Evolutionary conservation across 2,797 vertebrate species (phyloP).

Genomic region (Catamblyrhynchus diadema): DNA sequence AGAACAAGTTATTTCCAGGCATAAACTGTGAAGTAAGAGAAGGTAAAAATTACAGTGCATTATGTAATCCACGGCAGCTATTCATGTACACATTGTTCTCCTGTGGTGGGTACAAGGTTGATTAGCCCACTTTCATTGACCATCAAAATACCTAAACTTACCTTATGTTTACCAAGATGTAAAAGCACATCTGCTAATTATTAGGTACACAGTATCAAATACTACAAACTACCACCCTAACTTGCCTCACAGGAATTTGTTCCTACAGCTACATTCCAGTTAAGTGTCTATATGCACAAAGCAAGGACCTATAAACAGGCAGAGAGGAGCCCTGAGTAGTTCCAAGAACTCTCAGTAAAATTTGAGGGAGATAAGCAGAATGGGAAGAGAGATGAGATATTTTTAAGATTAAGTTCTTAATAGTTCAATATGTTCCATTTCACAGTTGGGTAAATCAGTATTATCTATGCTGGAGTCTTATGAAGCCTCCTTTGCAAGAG

Average conservation of each 20-base stretch:
- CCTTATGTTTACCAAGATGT: not conserved
- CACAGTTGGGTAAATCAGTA: not conserved
- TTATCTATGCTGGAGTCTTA: not conserved
- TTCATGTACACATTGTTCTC: not conserved
- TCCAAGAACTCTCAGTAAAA: not conserved
- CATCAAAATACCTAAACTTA: not conserved
- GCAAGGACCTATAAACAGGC: not conserved
- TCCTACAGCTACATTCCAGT: not conserved
- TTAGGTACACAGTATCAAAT: not conserved
- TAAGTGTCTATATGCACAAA: not conserved
- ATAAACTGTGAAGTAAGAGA: not conserved
- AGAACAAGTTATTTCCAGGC: conserved; percentile 19
- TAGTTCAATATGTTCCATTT: not conserved
- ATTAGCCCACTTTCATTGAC: not conserved
- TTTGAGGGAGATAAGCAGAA: not conserved
- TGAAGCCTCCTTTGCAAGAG: not conserved
- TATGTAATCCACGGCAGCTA: not conserved
- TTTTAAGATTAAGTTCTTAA: not conserved
- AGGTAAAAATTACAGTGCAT: not conserved
- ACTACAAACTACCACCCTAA: not conserved
- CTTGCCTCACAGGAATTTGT: not conserved
- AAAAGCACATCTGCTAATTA: not conserved
- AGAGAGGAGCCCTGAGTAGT: not conserved
- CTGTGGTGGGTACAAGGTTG: not conserved
- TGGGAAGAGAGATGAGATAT: not conserved